These are phyloP conservation scores for Odontophorus gujanensis DNA, from an alignment of 2,113 vertebrate species.

Conservation along the genomic window DNA sequence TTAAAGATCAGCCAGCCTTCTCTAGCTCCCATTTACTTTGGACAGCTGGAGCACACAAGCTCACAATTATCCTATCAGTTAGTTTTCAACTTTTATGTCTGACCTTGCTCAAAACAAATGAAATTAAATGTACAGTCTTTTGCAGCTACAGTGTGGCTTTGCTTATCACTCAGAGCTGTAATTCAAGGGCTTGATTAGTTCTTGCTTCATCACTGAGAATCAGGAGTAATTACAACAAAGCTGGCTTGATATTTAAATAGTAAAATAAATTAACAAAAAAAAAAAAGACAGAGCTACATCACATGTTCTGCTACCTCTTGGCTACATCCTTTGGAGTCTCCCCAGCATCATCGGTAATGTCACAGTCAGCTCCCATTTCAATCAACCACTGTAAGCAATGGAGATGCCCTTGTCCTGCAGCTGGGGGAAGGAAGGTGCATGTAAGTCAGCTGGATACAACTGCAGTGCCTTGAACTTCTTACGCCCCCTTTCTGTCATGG, in stretches of 20 bases:
- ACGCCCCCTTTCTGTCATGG: not conserved
- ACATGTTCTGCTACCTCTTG: conserved; percentile 76
- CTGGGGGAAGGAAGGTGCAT: conserved; percentile 57
- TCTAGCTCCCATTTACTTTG: not conserved
- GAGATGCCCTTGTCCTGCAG: conserved; percentile 80
- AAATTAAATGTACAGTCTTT: not conserved
- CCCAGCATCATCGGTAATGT: conserved; percentile 78
- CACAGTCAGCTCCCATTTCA: conserved; percentile 79
- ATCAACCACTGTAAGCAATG: conserved; percentile 83
- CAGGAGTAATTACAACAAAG: not conserved
- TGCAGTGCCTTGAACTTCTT: not conserved
- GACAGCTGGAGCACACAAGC: not conserved
- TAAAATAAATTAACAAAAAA: not conserved
- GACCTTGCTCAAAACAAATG: not conserved
- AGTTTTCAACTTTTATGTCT: not conserved
- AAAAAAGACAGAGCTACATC: not conserved
- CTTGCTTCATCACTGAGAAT: not conserved
- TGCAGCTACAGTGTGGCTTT: not conserved
- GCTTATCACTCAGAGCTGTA: not conserved
- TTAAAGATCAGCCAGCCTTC: not conserved
- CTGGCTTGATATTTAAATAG: not conserved
- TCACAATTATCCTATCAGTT: not conserved
- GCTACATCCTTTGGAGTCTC: conserved; percentile 82
- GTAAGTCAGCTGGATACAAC: not conserved
- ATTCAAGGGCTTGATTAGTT: not conserved